Base-by-base conservation (phyloP, 2,888 invertebrate genomes). In the Suillia variegata region DNA sequence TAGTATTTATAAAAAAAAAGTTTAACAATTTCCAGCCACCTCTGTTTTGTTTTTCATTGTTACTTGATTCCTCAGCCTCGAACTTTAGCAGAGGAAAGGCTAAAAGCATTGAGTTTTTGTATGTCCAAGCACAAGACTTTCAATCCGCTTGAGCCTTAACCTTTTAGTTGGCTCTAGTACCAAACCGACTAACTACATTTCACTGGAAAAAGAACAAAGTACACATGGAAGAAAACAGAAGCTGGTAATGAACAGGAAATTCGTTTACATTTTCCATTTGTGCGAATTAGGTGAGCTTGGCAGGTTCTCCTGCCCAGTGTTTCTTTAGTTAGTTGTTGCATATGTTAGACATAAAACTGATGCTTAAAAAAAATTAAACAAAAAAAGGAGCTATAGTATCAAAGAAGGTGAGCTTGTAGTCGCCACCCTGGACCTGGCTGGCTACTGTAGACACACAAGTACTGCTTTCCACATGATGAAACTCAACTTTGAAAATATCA, bases 241-340 rank as follows among this genome's bases (percentile, higher is more conserved):
- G 50, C 50, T 50, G 31, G 50, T 68, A 71, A 68, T 73, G 71
- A 71, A 71, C 73, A 63, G 58, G 65, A 71, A 71, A 73, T 72
- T 72, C 74, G 70, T 72, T 72, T 72, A 72, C 72, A 72, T 72
- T 72, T 74, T 72, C 72, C 74, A 71, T 73, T 71, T 71, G 70
- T 70, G 71, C 65, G 69, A 71, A 73, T 71, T 70, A 68, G 71
- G 6, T 20, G 20, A 45, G 38, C n/a, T 38, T 12, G 31, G 31
- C 12, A 8, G 31, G 31, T 31, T 8, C 12, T 31, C 31, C 12
- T 31, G 6, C 12, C 31, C 31, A 31, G 6, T 31, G 6, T 6
- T 12, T 31, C 31, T 31, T 6, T 31, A 12, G 6, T 6, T 31
- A 6, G 31, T 31, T 31, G 31, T 12, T 31, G 31, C 6, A 31